Conservation (phyloP, 2,888 invertebrate species). For the Microdon myrmicae region DNA sequence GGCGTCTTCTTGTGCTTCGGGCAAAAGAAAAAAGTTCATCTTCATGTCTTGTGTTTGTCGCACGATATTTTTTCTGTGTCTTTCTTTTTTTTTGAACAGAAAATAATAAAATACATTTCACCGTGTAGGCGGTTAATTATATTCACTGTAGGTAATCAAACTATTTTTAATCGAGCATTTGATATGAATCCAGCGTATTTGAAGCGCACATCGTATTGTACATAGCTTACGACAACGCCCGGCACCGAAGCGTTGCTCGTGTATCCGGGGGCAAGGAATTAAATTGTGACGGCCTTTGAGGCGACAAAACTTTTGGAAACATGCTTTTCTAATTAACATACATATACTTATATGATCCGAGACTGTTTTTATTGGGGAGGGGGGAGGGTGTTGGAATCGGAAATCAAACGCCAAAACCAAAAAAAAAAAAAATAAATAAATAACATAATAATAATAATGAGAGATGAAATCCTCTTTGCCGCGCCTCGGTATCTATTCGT, state of each 20-base stretch:
- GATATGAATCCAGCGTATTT: conserved; percentile 39
- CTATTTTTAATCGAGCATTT: conserved; percentile 52
- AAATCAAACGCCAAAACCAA: conserved; percentile 2
- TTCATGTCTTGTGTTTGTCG: too few species aligned
- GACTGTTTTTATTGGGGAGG: conserved; percentile 38
- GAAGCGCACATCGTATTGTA: conserved; percentile 27
- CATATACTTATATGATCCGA: conserved; percentile 37
- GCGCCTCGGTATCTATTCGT: conserved; percentile 9
- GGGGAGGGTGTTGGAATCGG: conserved; percentile 6
- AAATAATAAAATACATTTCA: conserved; percentile 50
- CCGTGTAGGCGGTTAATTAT: conserved; percentile 53
- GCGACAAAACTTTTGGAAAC: conserved; percentile 43
- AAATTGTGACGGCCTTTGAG: conserved; percentile 9
- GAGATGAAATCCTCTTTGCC: conserved; percentile 13
- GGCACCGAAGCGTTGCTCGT: conserved; percentile 4
- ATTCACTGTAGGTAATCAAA: conserved; percentile 53
- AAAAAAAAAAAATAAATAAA: conserved; percentile 3
- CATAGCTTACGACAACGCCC: conserved; percentile 4
- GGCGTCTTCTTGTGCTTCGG: too few species aligned
- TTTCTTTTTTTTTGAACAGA: conserved; percentile 49
- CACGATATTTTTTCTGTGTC: too few species aligned
- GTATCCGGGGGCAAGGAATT: neutral
- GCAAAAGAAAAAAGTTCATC: too few species aligned
- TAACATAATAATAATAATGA: too few species aligned
- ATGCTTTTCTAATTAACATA: conserved; percentile 53